Evolutionary conservation across 2,113 vertebrate genomes (phyloP).

Genomic region (Lophochroa leadbeateri): DNA sequence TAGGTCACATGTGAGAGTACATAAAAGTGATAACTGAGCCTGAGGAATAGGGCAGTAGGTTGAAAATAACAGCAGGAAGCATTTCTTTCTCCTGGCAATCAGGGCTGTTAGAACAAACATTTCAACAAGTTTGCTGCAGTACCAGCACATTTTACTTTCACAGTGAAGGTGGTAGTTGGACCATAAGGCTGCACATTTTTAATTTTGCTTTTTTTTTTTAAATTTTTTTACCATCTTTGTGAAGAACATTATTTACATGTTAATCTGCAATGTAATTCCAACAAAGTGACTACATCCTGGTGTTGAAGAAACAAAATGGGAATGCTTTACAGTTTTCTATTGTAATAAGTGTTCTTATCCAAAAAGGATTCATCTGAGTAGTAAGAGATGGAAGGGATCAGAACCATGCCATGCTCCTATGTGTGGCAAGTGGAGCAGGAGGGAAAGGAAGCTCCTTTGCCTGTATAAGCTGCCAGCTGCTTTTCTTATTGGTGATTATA

Average conservation of each 20-base stretch:
- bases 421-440: background rate
- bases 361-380: background rate
- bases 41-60: background rate
- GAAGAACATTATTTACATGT: background rate
- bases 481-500: background rate
- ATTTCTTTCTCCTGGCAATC: background rate
- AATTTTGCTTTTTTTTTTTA: background rate
- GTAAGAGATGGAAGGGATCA: background rate
- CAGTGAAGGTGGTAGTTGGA: background rate
- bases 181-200: background rate
- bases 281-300: background rate
- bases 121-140: background rate
- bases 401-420: fast-evolving
- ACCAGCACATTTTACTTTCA: background rate
- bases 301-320: background rate
- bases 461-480: background rate
- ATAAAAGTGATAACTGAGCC: background rate
- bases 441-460: background rate
- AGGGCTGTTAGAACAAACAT: background rate
- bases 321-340: background rate
- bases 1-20: background rate
- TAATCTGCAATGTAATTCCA: background rate
- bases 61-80: background rate
- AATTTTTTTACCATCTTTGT: background rate
- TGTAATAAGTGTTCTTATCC: background rate